A percentile compares a stretch with the other conserved stretches of the same genome.
These are phyloP conservation scores for Lissocephala sabroskyi DNA, from an alignment of 2,888 invertebrate genomes.

Conservation along the genomic window DNA sequence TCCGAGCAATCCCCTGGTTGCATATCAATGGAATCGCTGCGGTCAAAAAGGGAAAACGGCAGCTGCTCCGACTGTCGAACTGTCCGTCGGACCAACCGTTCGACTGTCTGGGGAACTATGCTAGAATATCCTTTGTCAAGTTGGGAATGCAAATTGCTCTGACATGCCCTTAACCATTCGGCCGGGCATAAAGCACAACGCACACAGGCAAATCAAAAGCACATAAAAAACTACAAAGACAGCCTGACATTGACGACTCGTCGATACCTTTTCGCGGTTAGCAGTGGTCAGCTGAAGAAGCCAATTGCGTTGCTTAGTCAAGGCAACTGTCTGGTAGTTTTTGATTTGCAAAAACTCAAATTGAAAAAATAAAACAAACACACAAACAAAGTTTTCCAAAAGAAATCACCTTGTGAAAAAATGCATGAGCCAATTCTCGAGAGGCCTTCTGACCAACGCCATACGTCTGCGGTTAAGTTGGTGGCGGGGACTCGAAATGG, in stretches of 20 bases:
- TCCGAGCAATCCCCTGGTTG: constrained; percentile 59
- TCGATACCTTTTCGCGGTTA: too few species aligned
- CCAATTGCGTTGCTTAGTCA: too few species aligned
- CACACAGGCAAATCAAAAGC: constrained; percentile 46
- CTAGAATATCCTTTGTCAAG: constrained; percentile 57
- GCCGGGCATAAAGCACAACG: constrained; percentile 50
- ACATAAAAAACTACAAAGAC: constrained; percentile 17
- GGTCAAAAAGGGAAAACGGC: constrained; percentile 23
- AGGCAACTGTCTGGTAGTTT: too few species aligned
- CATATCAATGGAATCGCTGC: too few species aligned
- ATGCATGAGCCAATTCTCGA: constrained; percentile 50
- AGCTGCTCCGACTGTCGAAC: constrained; percentile 33
- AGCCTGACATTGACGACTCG: too few species aligned
- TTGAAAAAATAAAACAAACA: too few species aligned
- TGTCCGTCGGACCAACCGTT: neutral
- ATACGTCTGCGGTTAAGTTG: constrained; percentile 61
- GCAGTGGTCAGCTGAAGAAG: too few species aligned
- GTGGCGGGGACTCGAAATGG: neutral
- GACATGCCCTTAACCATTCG: constrained; percentile 60
- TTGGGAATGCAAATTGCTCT: constrained; percentile 61
- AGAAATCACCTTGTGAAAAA: constrained; percentile 29
- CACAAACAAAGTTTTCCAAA: constrained; percentile 8
- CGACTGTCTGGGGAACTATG: neutral
- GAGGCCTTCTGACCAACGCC: constrained; percentile 44
- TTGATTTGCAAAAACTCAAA: too few species aligned